Base-by-base conservation (phyloP, 2,113 vertebrate genomes). In the Ascaphus truei region DNA sequence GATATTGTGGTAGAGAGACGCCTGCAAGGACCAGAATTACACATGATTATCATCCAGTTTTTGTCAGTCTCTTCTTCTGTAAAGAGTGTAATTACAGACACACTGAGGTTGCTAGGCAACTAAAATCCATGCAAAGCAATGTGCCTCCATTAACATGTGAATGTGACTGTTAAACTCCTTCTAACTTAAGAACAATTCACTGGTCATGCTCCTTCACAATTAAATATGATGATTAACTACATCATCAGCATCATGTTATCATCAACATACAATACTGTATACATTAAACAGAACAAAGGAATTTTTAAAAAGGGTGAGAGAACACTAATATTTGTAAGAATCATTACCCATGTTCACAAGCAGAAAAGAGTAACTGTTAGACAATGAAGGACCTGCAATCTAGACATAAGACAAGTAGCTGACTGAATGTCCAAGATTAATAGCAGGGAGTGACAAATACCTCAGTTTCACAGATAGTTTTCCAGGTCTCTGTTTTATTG, bases 51-150 rank as follows among this genome's bases (percentile, higher is more conserved):
- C 27, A 57, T 47, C 39, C 39, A 47, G 64, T 41, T 57, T 57
- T 47, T 68, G 51, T 68, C 52, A 57, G 52, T 68, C 37, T 68
- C 39, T 45, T 68, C 36, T 41, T 55, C 48, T 66, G 22, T 16
- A 39, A 68, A 57, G 43, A 56, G 29, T n/a, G 53, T 47, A 68
- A 68, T 68, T 57, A 68, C 64, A 57, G 64, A 66, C 50, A 57
- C 37, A 68, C 64, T 68, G 45, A 33, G 39, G 64, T 68, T 68
- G 52, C 52, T 29, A 57, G 18, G 64, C 50, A 66, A 66, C 62
- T 57, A 47, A 48, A 56, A 67, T 67, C 51, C 37, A 67, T 67
- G 63, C 52, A 57, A 57, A 57, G 41, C 63, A 57, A 37, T 18
- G 11, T 9, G 30, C 41, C 45, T 45, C 20, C 41, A 57, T 56